These are phyloP conservation scores for Eupithecia dodoneata DNA, from an alignment of 2,888 invertebrate genomes.

Conservation along the genomic window DNA sequence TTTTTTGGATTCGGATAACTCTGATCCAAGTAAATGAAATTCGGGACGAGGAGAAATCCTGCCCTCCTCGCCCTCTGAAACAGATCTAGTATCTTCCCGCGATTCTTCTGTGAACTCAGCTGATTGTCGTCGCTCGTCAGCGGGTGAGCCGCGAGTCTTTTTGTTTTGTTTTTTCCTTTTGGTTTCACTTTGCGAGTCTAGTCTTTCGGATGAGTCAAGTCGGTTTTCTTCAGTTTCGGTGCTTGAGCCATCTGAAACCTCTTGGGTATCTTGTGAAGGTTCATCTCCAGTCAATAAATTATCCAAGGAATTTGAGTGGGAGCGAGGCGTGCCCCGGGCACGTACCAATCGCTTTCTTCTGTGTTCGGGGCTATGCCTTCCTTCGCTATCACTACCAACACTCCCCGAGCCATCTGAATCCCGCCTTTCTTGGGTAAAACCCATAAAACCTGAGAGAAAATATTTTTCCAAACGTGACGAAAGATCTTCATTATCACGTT, in stretches of 20 bases:
- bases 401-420: constrained; percentile 93
- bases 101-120: constrained; percentile 86
- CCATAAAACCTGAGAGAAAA: constrained; percentile 93
- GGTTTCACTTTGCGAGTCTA: constrained; percentile 91
- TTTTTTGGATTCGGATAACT: constrained; percentile 87
- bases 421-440: constrained; percentile 89
- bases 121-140: constrained; percentile 86
- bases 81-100: constrained; percentile 83
- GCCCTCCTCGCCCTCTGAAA: constrained; percentile 87
- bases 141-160: constrained; percentile 85
- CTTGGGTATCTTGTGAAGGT: constrained; percentile 79
- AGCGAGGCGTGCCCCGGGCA: constrained; percentile 92
- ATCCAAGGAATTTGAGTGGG: constrained; percentile 92
- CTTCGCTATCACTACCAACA: constrained; percentile 96
- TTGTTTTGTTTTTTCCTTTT: constrained; percentile 92
- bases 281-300: constrained; percentile 88
- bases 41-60: constrained; percentile 88
- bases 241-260: constrained; percentile 89
- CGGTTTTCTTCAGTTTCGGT: constrained; percentile 88
- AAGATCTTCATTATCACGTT: constrained; percentile 88
- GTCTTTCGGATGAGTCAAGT: constrained; percentile 86
- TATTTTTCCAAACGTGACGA: constrained; percentile 95
- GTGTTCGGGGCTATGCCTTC: constrained; percentile 94
- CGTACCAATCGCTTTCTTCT: constrained; percentile 91
- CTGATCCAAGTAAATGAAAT: constrained; percentile 82